These are phyloP conservation scores for Phytoseiulus persimilis DNA, from an alignment of 2,888 invertebrate species.

Conservation along the genomic window DNA sequence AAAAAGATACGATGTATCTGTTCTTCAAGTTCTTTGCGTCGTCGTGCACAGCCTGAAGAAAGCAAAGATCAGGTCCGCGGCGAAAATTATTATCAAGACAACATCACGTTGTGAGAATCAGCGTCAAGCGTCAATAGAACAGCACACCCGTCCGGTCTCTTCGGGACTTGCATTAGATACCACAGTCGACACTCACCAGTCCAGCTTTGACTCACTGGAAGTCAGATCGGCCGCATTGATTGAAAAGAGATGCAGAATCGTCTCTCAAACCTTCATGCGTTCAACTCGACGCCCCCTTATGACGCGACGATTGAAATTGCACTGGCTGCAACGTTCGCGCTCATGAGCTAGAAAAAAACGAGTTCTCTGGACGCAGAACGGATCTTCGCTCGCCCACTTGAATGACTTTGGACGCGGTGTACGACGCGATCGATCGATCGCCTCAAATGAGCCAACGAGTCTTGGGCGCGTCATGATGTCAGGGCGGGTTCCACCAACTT, in stretches of 20 bases:
- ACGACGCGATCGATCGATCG: too few relatives aligned
- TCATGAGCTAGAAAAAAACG: too few relatives aligned
- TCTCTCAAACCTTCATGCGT: background rate
- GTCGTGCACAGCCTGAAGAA: background rate
- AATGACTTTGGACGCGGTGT: too few relatives aligned
- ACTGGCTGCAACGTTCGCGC: too few relatives aligned
- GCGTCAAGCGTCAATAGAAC: background rate
- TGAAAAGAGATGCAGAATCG: background rate
- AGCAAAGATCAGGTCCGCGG: background rate
- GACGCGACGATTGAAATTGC: background rate
- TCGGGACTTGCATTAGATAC: background rate
- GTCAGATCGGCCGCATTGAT: background rate
- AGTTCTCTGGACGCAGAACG: too few relatives aligned
- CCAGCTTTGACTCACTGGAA: background rate
- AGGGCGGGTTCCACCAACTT: too few relatives aligned
- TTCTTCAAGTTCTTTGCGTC: background rate
- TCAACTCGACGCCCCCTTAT: background rate
- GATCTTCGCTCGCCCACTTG: too few relatives aligned
- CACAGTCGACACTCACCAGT: background rate
- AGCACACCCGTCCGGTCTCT: background rate
- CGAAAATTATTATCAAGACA: background rate
- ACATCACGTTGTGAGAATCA: background rate
- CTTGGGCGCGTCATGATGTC: too few relatives aligned
- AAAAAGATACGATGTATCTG: constrained; percentile 5
- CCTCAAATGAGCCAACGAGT: too few relatives aligned